Evolutionary conservation across 2,888 invertebrate species (phyloP).

Genomic region (Aleiodes alternator): DNA sequence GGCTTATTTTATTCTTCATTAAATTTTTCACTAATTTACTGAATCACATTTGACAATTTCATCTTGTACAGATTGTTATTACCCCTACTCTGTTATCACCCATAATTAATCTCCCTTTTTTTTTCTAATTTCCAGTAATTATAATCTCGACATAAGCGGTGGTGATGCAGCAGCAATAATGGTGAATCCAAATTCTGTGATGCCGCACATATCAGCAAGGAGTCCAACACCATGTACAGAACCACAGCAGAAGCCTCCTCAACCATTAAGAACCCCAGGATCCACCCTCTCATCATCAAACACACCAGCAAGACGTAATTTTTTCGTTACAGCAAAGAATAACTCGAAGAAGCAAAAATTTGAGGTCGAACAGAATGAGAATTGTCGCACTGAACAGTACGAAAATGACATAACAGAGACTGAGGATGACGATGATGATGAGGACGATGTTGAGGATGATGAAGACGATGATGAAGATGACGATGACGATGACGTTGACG

Average conservation of each 20-base stretch:
- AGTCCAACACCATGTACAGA: constrained; percentile 56
- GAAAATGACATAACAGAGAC: constrained; percentile 77
- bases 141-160: constrained; percentile 82
- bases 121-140: constrained; percentile 73
- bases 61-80: too few relatives aligned
- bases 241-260: background rate
- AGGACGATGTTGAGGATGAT: constrained; percentile 55
- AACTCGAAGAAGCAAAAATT: constrained; percentile 64
- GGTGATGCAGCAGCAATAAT: constrained; percentile 86
- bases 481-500: constrained; percentile 64
- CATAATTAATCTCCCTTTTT: too few relatives aligned
- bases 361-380: constrained; percentile 61
- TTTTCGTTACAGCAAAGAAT: constrained; percentile 46
- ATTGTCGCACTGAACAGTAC: constrained; percentile 65
- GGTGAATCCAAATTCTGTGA: constrained; percentile 94
- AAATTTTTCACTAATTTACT: too few relatives aligned
- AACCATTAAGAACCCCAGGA: constrained; percentile 1
- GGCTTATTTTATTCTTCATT: too few relatives aligned
- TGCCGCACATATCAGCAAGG: constrained; percentile 82
- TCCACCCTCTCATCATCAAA: constrained; percentile 55
- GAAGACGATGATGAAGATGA: constrained; percentile 55
- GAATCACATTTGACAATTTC: too few relatives aligned
- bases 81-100: too few relatives aligned
- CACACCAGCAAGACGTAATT: background rate
- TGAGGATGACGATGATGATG: constrained; percentile 75